Conservation (phyloP, 2,113 vertebrate species). For the Poeciliopsis turrubarensis region DNA sequence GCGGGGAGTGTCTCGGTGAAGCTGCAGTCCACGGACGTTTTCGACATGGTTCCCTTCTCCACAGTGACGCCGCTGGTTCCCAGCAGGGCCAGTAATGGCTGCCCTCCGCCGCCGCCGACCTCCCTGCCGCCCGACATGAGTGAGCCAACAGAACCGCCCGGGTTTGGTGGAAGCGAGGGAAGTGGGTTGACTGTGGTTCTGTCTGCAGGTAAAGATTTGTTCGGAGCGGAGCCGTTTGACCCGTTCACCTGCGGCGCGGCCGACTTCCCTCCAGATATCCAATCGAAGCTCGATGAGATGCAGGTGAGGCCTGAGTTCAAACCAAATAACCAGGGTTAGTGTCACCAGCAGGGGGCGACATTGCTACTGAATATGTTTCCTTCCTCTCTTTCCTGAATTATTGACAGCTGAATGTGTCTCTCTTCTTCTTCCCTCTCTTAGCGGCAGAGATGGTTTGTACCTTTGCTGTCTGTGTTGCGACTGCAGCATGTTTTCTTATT, state of each 20-base stretch:
- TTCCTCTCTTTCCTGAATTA: slow-evolving; percentile 27
- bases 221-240: slow-evolving; percentile 97
- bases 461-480: slow-evolving; percentile 49
- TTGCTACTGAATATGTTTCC: slow-evolving; percentile 8
- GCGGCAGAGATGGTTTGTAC: slow-evolving; percentile 99
- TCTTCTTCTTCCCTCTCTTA: slow-evolving; percentile 78
- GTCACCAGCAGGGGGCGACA: slow-evolving; percentile 50
- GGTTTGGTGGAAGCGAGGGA: no score
- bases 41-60: slow-evolving; percentile 99
- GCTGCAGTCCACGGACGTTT: slow-evolving; percentile 90
- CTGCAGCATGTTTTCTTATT: slow-evolving; percentile 4
- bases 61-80: slow-evolving; percentile 87
- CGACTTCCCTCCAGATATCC: slow-evolving; percentile 96
- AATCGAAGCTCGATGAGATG: slow-evolving; percentile 98
- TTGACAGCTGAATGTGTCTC: slow-evolving; percentile 55
- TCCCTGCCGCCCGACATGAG: slow-evolving; percentile 88
- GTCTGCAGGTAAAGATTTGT: slow-evolving; percentile 91
- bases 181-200: no score
- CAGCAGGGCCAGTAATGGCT: slow-evolving; percentile 87
- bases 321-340: background rate
- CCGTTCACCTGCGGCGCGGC: slow-evolving; percentile 95
- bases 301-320: slow-evolving; percentile 86
- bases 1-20: slow-evolving; percentile 84
- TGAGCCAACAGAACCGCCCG: slow-evolving; percentile 72
- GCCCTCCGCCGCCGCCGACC: slow-evolving; percentile 87